Conservation (phyloP, 2,113 vertebrate species). For the human region GRCh38 chr6:70110501-70111000, state of each 20-base stretch:
- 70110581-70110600: constrained; percentile 48
- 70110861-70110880: background rate
- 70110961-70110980: background rate
- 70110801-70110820: background rate
- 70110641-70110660: constrained; percentile 42
- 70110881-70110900: background rate
- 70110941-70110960: background rate
- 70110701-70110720: background rate
- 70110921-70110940: background rate
- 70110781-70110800: background rate
- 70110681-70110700: background rate
- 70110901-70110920: background rate
- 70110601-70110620: background rate
- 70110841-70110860: background rate
- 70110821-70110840: background rate
- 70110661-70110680: background rate
- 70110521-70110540: constrained; percentile 33
- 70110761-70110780: background rate
- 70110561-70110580: constrained; percentile 53
- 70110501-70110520: constrained; percentile 47
- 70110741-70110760: background rate
- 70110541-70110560: constrained; percentile 59
- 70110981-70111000: background rate
- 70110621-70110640: background rate
- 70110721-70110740: background rate